Evolutionary conservation across 2,113 vertebrate genomes (phyloP), one percentile per base, ranked within the genome.

Genomic region (Melanotaenia duboulayi): DNA sequence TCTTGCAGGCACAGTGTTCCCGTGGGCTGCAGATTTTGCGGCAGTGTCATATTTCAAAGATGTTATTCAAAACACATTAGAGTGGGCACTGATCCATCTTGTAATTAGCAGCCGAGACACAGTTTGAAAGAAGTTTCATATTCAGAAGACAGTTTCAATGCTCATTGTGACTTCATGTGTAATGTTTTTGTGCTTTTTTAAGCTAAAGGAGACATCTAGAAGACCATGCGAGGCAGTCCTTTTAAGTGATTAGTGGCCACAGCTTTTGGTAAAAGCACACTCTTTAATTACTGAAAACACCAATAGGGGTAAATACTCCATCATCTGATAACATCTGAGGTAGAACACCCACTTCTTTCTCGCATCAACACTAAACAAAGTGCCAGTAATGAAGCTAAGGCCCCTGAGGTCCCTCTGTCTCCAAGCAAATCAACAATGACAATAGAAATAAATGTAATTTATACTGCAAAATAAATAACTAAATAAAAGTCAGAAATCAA

Each of bases 251-350:
- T 90, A 89, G 87, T 83, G 85, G 80, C 80, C 79, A 68, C 73
- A 76, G 87, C 78, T 82, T 85, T 90, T 80, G 67, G 73, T 68
- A 68, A 81, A 67, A 68, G 62, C 71, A 72, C 87, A 66, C 88
- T 90, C 85, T 93, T 91, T 92, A 91, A 93, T 91, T 91, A 92
- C 71, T 67, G 78, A 74, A 89, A 91, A 86, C 86, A 90, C 75
- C 74, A 85, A 82, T 85, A 72, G 71, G 78, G 83, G 68, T 91
- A 86, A 93, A 90, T 82, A 78, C 78, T 82, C 67, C 23, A 72
- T 85, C 86, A 91, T 88, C 84, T 92, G 92, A 94, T 92, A 91
- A 81, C 83, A 91, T 93, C 90, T 92, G 14, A 25, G 72, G 65
- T 75, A 60, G 83, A 77, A 42, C 48, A 65, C 56, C 48, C 62